Percentiles rank a stretch among this genome's conserved stretches.
phyloP scores from a whole-genome alignment of 2,113 vertebrate genomes.

The Scomber scombrus region DNA sequence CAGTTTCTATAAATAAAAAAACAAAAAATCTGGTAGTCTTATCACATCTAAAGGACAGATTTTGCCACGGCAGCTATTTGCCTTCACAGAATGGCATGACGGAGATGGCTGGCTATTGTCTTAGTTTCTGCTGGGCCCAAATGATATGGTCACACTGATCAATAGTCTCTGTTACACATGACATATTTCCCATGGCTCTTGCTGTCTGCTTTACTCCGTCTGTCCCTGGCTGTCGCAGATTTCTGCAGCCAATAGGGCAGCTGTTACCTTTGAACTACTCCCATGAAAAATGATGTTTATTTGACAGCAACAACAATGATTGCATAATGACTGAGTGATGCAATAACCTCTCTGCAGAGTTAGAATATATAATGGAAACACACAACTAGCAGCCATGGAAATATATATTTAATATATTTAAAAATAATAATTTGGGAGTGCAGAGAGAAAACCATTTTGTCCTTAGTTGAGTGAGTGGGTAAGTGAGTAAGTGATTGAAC shows the following conservation, averaged over 20 bases:
- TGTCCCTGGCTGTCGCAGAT: slow-evolving; percentile 65
- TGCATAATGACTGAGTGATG: slow-evolving; percentile 29
- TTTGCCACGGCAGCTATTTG: slow-evolving; percentile 42
- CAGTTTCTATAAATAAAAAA: slow-evolving; percentile 42
- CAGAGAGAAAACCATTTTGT: slow-evolving; percentile 18
- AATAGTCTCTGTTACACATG: slow-evolving; percentile 82
- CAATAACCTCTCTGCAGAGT: background rate
- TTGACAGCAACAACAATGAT: slow-evolving; percentile 21
- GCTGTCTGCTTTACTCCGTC: slow-evolving; percentile 75
- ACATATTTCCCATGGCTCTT: slow-evolving; percentile 86
- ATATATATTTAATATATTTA: background rate
- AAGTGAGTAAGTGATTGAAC: slow-evolving; percentile 32
- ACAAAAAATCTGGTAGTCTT: slow-evolving; percentile 24
- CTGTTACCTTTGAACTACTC: slow-evolving; percentile 49
- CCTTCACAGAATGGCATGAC: slow-evolving; percentile 51
- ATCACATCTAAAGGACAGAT: slow-evolving; percentile 10
- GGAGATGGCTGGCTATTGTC: slow-evolving; percentile 66
- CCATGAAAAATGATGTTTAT: slow-evolving; percentile 43
- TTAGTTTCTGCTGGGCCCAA: slow-evolving; percentile 68
- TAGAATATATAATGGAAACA: background rate
- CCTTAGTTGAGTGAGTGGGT: slow-evolving; percentile 15
- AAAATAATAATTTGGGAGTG: slow-evolving; percentile 8
- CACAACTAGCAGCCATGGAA: background rate
- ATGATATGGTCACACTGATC: slow-evolving; percentile 75
- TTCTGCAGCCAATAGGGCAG: slow-evolving; percentile 37